Evolutionary conservation across 2,888 invertebrate genomes (phyloP).

Genomic region (Oasisia sp.): DNA sequence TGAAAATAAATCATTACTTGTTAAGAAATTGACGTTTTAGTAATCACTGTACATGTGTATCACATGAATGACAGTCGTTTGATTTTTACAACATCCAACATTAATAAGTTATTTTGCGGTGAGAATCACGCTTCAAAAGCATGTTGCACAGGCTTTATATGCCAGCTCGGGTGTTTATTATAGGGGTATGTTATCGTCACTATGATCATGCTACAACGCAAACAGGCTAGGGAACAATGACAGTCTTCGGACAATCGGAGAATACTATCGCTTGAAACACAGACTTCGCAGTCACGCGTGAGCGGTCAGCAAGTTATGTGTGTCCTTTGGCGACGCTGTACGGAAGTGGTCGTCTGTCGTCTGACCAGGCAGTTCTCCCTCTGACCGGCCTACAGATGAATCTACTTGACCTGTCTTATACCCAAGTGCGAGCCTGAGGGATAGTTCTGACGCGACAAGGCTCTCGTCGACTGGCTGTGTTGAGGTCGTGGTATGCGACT

Average conservation of each 20-base stretch:
- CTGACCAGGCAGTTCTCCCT: neutral
- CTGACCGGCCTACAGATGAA: neutral
- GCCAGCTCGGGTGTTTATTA: neutral
- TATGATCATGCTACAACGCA: neutral
- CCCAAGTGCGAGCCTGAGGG: neutral
- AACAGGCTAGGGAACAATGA: neutral
- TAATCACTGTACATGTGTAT: neutral
- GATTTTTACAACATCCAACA: neutral
- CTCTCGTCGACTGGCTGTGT: too few relatives aligned
- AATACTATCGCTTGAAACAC: neutral
- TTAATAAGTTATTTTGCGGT: neutral
- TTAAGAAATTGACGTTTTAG: neutral
- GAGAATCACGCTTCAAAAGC: neutral
- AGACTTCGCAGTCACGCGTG: neutral
- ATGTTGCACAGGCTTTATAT: neutral
- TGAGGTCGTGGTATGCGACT: neutral
- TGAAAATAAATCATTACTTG: neutral
- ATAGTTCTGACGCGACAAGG: neutral
- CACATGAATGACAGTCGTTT: neutral
- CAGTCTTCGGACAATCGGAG: neutral
- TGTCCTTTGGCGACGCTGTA: neutral
- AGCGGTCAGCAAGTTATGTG: neutral
- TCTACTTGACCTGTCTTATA: neutral
- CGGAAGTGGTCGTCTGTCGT: neutral
- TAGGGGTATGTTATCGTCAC: neutral